These are phyloP conservation scores for Sinohyriopsis cumingii DNA, from an alignment of 2,888 invertebrate species.

Conservation along the genomic window DNA sequence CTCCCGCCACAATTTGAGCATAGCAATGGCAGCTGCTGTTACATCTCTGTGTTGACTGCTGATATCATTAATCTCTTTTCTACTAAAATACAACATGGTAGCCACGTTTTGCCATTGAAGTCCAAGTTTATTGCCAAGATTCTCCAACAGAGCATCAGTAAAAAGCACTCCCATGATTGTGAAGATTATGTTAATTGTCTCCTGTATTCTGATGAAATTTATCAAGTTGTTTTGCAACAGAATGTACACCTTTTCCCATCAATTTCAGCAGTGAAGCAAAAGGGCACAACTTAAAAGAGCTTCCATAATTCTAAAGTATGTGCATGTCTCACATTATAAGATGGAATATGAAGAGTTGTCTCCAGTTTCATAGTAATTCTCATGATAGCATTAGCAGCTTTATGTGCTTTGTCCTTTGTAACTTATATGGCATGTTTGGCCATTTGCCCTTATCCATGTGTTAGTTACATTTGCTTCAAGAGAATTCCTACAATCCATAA, in stretches of 20 bases:
- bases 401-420: too few relatives aligned
- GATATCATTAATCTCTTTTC: conserved; percentile 18
- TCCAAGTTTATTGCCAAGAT: conserved; percentile 14
- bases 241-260: too few relatives aligned
- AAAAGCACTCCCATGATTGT: conserved; percentile 4
- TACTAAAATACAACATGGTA: conserved; percentile 15
- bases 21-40: conserved; percentile 14
- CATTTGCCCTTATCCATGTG: too few relatives aligned
- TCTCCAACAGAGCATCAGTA: conserved; percentile 13
- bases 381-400: too few relatives aligned
- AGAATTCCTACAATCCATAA: too few relatives aligned
- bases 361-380: too few relatives aligned
- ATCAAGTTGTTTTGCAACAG: too few relatives aligned
- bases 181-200: not conserved
- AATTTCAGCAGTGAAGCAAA: not conserved
- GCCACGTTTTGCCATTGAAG: conserved; percentile 22
- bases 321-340: too few relatives aligned
- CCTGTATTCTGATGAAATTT: not conserved
- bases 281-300: not conserved
- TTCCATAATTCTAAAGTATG: too few relatives aligned
- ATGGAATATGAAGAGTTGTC: too few relatives aligned
- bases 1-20: conserved; percentile 16
- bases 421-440: too few relatives aligned
- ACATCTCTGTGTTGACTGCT: conserved; percentile 11
- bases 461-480: too few relatives aligned